These are phyloP conservation scores for Pyrgilauda ruficollis DNA, from an alignment of 2,113 vertebrate genomes.

Conservation along the genomic window DNA sequence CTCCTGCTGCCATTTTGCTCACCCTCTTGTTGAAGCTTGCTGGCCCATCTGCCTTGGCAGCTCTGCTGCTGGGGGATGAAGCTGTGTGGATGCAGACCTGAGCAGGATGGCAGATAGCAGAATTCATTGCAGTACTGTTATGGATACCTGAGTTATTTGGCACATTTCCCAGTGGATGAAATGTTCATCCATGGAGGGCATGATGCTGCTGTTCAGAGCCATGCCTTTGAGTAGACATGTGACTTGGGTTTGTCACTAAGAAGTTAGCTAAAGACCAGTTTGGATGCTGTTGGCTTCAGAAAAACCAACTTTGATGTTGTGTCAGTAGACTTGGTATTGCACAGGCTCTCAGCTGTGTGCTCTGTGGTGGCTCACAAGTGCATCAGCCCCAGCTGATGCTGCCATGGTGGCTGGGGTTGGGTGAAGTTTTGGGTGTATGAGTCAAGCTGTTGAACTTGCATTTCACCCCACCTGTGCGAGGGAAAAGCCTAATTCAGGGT, in stretches of 20 bases:
- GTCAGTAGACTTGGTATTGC: rapidly evolving
- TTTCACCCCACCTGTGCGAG: rapidly evolving
- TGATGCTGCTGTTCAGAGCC: not conserved
- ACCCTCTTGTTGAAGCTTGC: not conserved
- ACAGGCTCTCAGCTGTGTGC: too few species aligned
- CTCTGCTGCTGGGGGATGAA: not conserved
- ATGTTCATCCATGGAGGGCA: rapidly evolving
- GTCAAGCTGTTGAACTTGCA: not conserved
- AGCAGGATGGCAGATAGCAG: not conserved
- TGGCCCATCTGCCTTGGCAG: not conserved
- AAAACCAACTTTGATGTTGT: not conserved
- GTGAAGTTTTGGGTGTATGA: not conserved
- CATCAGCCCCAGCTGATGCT: not conserved
- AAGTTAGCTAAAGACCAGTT: not conserved
- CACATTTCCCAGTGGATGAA: rapidly evolving
- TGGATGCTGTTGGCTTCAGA: not conserved
- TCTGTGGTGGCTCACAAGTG: rapidly evolving
- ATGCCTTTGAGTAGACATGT: rapidly evolving
- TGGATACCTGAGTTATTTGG: not conserved
- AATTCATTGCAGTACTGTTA: not conserved
- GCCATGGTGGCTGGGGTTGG: not conserved
- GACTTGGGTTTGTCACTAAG: not conserved
- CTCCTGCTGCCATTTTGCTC: not conserved
- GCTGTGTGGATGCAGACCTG: not conserved
- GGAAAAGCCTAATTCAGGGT: not conserved